Percentiles rank a stretch among this genome's conserved stretches.
Evolutionary conservation across 2,888 invertebrate species (phyloP).

Genomic region (Campaea margaritaria): DNA sequence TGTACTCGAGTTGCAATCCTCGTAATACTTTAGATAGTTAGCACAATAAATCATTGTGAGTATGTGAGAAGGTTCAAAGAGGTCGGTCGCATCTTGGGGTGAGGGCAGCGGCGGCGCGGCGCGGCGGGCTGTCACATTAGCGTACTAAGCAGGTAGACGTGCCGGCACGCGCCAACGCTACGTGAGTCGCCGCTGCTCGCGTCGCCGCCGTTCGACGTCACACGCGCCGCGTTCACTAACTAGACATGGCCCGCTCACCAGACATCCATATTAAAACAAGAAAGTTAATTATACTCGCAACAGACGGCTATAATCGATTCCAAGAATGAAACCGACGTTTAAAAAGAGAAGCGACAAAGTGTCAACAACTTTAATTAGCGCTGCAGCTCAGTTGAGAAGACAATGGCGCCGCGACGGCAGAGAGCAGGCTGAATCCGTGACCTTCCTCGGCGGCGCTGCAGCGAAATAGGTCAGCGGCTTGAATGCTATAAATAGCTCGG

Average conservation of each 20-base stretch:
- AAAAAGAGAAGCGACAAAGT: conserved; percentile 66
- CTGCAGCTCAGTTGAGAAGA: conserved; percentile 79
- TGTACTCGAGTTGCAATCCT: conserved; percentile 38
- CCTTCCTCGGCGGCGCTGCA: conserved; percentile 82
- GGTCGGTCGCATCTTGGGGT: conserved; percentile 40
- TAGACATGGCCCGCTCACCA: neutral
- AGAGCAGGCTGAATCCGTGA: conserved; percentile 82
- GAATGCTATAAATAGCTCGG: conserved; percentile 84
- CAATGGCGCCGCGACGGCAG: conserved; percentile 80
- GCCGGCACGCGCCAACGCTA: conserved; percentile 57
- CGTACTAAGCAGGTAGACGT: conserved; percentile 72
- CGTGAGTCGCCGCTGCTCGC: conserved; percentile 38
- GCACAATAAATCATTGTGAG: conserved; percentile 51
- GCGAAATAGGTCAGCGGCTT: conserved; percentile 85
- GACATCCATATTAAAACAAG: conserved; percentile 11
- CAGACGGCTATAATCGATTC: conserved; percentile 48
- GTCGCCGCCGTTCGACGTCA: conserved; percentile 34
- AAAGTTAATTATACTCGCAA: conserved; percentile 10
- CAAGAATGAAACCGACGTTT: conserved; percentile 55
- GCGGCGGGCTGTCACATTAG: conserved; percentile 65
- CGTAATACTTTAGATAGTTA: conserved; percentile 47
- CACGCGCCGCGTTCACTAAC: conserved; percentile 18
- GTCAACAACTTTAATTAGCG: conserved; percentile 84
- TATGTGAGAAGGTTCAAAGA: conserved; percentile 50
- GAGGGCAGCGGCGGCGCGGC: conserved; percentile 43